Percentiles rank a stretch among this genome's conserved stretches.
Conservation (phyloP, 2,888 invertebrate species). For the Caprella mutica region DNA sequence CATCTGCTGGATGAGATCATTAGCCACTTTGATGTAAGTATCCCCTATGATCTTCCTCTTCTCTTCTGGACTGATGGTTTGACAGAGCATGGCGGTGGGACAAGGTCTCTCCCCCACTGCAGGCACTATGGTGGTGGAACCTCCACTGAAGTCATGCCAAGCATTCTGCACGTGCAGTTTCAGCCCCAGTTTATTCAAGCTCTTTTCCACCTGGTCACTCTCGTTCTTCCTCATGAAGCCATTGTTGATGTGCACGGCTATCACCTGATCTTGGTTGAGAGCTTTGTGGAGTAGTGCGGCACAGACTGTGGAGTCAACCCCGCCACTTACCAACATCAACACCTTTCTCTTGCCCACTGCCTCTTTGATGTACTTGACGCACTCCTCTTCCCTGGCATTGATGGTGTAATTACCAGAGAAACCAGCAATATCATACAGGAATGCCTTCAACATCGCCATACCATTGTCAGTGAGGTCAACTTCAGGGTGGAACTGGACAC, state of each 20-base stretch:
- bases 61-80: slow-evolving; percentile 84
- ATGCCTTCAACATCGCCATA: slow-evolving; percentile 82
- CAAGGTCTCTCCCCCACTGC: slow-evolving; percentile 40
- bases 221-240: slow-evolving; percentile 98
- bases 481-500: slow-evolving; percentile 98
- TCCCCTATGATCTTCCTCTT: slow-evolving; percentile 98
- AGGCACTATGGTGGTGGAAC: slow-evolving; percentile 68
- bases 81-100: slow-evolving; percentile 71
- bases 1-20: slow-evolving; percentile 75
- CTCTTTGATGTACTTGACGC: slow-evolving; percentile 81
- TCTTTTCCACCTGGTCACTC: slow-evolving; percentile 73
- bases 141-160: slow-evolving; percentile 47
- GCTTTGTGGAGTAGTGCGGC: slow-evolving; percentile 88
- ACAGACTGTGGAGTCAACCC: slow-evolving; percentile 99
- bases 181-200: slow-evolving; percentile 68
- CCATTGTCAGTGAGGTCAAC: slow-evolving; percentile 89
- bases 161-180: slow-evolving; percentile 55
- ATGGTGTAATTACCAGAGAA: slow-evolving; percentile 78
- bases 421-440: slow-evolving; percentile 81
- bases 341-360: slow-evolving; percentile 86
- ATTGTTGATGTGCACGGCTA: slow-evolving; percentile 95
- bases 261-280: slow-evolving; percentile 65
- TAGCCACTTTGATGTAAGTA: slow-evolving; percentile 87
- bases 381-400: slow-evolving; percentile 71
- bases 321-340: slow-evolving; percentile 87